Base-by-base conservation (phyloP, 2,797 vertebrate genomes). In the Danio kyathit region DNA sequence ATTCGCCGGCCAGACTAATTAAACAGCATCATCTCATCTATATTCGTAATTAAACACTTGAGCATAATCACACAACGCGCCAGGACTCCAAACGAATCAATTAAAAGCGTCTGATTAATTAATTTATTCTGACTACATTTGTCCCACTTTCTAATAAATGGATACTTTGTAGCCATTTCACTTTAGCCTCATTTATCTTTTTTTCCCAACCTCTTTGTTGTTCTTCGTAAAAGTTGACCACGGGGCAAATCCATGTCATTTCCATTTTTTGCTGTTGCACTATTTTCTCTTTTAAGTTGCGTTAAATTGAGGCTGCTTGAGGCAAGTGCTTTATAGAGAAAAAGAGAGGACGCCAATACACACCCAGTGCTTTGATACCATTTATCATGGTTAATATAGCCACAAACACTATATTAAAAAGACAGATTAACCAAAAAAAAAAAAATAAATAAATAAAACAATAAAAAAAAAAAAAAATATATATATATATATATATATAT, bases 21-120 rank as follows among this genome's bases (percentile, higher is more conserved):
- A 96, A 96, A 96, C 95, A 94, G 92, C 95, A 94, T 96, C 93
- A 94, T 96, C 95, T 93, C 95, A 94, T 95, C 94, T 95, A 96
- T 95, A 95, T 96, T 96, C 95, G 94, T 95, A 94, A 96, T 96
- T 96, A 96, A 97, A 96, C 96, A 95, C 95, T 94, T 91, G 90
- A 94, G 95, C 93, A 94, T 95, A 95, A 95, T 96, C 95, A 95
- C 95, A 94, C 94, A 91, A 91, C 95, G 94, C 95, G 94, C 95
- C 95, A 92, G 89, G 95, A 93, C 90, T 95, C 94, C 94, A 94
- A 93, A 95, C 92, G 94, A 95, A 94, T 96, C 95, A 95, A 95
- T 95, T 94, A 94, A 90, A 89, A 92, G 91, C 91, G 91, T 89
- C 90, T 87, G 90, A 94, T 93, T 91, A 94, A 93, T 93, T 93